phyloP scores from a whole-genome alignment of 2,888 invertebrate species.

The Diogma glabrata region DNA sequence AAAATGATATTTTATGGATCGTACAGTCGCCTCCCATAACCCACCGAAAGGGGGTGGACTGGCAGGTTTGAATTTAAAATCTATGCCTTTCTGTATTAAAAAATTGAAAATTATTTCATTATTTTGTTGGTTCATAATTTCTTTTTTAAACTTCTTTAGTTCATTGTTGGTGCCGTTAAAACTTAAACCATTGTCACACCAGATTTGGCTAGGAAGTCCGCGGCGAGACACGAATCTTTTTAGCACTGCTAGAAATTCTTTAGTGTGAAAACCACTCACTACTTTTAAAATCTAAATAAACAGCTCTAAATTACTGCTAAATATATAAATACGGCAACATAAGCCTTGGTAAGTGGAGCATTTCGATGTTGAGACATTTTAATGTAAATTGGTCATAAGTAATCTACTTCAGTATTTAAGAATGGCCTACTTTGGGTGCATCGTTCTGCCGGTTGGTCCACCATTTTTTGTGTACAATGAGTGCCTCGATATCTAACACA shows the following conservation, averaged over 20 bases:
- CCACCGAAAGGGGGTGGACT: neutral
- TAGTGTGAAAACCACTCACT: too few relatives aligned
- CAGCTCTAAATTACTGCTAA: neutral
- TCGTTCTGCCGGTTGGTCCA: too few relatives aligned
- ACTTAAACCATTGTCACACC: neutral
- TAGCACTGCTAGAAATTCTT: too few relatives aligned
- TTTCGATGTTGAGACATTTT: neutral
- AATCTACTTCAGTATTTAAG: neutral
- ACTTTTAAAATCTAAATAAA: too few relatives aligned
- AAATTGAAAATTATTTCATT: neutral
- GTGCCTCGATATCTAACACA: neutral
- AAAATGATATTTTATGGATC: too few relatives aligned
- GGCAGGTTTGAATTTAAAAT: neutral
- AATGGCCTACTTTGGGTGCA: too few relatives aligned
- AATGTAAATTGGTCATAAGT: neutral
- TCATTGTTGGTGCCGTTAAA: neutral
- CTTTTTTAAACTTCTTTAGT: neutral
- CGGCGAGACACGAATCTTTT: too few relatives aligned
- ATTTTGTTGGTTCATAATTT: neutral
- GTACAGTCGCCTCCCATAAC: neutral
- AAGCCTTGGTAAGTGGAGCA: neutral
- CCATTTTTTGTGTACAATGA: neutral
- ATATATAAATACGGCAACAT: neutral
- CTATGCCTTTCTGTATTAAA: neutral
- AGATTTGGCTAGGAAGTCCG: neutral